These are phyloP conservation scores for Alcedo quadribrachys DNA, from an alignment of 2,797 vertebrate genomes.

Conservation along the genomic window DNA sequence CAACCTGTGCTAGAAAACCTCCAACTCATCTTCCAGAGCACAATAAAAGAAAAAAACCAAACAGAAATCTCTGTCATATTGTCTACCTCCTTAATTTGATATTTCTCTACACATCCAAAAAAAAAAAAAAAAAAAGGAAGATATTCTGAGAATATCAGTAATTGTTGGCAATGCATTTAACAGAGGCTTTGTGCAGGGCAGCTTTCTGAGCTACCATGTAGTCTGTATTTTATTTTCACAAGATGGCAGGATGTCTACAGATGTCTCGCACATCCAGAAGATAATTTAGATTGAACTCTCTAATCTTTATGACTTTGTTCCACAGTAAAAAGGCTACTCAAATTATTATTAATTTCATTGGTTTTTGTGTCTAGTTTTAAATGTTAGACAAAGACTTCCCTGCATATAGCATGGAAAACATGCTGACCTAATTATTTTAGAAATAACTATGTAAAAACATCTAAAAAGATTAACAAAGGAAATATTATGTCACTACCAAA, in stretches of 20 bases:
- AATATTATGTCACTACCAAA: constrained; percentile 58
- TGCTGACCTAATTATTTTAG: constrained; percentile 45
- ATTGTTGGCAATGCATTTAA: neutral
- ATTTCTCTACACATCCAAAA: neutral
- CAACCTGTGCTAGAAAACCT: neutral
- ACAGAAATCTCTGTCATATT: neutral
- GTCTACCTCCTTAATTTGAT: neutral
- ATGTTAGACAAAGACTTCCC: constrained; percentile 21
- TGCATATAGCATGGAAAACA: neutral
- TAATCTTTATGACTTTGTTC: neutral
- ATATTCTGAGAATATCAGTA: neutral
- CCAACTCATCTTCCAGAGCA: neutral
- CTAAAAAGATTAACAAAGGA: constrained; percentile 62
- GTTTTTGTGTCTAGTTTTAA: constrained; percentile 17
- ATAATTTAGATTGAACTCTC: neutral
- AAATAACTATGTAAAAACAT: constrained; percentile 43
- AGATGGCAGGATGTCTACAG: neutral
- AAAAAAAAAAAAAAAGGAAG: neutral
- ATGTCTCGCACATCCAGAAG: neutral
- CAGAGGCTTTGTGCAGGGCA: neutral
- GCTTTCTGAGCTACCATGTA: neutral
- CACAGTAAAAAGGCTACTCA: neutral
- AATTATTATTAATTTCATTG: neutral
- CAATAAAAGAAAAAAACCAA: neutral
- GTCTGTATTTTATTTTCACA: neutral